phyloP scores from a whole-genome alignment of 2,797 vertebrate genomes.

The Lacerta agilis region DNA sequence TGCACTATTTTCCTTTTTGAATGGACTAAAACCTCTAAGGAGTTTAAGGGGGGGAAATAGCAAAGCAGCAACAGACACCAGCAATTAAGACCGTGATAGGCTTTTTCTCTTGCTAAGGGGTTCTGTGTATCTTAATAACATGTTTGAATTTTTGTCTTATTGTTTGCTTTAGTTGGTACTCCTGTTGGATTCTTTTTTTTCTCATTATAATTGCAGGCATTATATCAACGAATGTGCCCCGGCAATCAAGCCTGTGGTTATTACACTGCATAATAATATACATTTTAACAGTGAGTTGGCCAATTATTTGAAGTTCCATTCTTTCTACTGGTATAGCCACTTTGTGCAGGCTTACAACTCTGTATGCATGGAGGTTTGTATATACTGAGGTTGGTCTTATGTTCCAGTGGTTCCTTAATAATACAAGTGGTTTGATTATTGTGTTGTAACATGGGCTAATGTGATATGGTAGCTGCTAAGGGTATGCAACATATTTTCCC shows the following conservation, averaged over 20 bases:
- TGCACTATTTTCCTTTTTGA: constrained; percentile 27
- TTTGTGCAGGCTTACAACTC: constrained; percentile 30
- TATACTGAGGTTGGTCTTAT: constrained; percentile 11
- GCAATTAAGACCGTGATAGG: constrained; percentile 51
- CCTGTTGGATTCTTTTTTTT: constrained; percentile 50
- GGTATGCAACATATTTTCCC: too few relatives aligned
- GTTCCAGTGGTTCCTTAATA: neutral
- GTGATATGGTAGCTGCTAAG: neutral
- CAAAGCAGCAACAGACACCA: constrained; percentile 51
- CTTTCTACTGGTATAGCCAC: constrained; percentile 33
- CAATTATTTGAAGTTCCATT: constrained; percentile 56
- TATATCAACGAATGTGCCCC: constrained; percentile 54
- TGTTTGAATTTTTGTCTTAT: constrained; percentile 62
- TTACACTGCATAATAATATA: constrained; percentile 62
- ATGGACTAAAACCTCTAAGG: constrained; percentile 41
- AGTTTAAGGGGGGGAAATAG: neutral
- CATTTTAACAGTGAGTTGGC: constrained; percentile 59
- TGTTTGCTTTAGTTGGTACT: constrained; percentile 56
- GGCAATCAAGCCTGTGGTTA: constrained; percentile 69
- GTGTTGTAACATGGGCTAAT: neutral
- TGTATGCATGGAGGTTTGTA: neutral
- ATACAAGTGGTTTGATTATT: constrained; percentile 24
- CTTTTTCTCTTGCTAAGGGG: constrained; percentile 54
- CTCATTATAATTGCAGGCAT: constrained; percentile 49
- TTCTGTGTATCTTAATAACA: constrained; percentile 66